These are phyloP conservation scores for Rhinatrema bivittatum DNA, from an alignment of 2,797 vertebrate species.

Conservation along the genomic window DNA sequence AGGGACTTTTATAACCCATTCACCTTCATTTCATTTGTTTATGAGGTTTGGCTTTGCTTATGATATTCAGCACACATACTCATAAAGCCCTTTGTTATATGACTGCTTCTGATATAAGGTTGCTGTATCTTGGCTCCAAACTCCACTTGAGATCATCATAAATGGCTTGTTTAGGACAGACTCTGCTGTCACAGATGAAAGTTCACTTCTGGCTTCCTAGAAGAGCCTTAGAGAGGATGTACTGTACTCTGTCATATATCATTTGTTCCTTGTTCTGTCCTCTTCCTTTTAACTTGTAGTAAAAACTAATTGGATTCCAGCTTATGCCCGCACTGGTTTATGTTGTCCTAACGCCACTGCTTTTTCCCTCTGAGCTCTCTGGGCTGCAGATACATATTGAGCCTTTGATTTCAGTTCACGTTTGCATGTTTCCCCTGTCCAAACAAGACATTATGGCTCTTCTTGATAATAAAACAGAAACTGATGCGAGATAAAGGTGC, in stretches of 20 bases:
- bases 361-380: too few species aligned
- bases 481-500: too few species aligned
- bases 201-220: constrained; percentile 17
- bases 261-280: too few species aligned
- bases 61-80: constrained; percentile 48
- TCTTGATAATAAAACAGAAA: too few species aligned
- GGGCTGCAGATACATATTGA: too few species aligned
- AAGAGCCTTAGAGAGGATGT: constrained; percentile 1
- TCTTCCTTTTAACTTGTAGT: too few species aligned
- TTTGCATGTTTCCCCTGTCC: not conserved
- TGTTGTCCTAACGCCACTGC: too few species aligned
- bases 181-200: constrained; percentile 22
- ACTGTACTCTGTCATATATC: too few species aligned
- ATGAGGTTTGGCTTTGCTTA: constrained; percentile 57
- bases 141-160: constrained; percentile 56
- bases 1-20: constrained; percentile 60
- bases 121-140: constrained; percentile 59
- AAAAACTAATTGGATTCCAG: too few species aligned
- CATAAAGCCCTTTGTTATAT: constrained; percentile 56
- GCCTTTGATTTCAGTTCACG: not conserved
- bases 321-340: too few species aligned
- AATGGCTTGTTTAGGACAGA: constrained; percentile 49
- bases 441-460: not conserved
- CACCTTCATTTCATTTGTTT: constrained; percentile 61
- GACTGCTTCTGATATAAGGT: constrained; percentile 54